Percentiles rank a stretch among this genome's conserved stretches.
Evolutionary conservation across 2,888 invertebrate genomes (phyloP).

Genomic region (Aphidius colemani): DNA sequence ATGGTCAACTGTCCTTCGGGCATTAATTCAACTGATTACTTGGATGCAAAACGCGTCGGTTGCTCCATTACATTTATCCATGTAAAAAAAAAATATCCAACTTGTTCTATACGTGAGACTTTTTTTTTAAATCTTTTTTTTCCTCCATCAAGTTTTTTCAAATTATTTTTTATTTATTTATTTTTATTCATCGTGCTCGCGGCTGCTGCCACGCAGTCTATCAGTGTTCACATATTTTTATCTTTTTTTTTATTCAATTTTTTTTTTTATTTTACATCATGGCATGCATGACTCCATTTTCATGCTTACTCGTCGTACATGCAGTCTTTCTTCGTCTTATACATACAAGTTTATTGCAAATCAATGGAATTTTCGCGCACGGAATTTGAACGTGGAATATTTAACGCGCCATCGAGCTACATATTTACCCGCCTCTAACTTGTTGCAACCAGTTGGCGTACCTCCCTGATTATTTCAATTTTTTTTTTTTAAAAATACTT

Average conservation of each 20-base stretch:
- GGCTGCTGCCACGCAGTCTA: slow-evolving; percentile 26
- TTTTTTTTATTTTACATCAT: too few relatives aligned
- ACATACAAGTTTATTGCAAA: slow-evolving; percentile 13
- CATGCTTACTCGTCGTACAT: slow-evolving; percentile 29
- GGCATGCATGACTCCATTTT: too few relatives aligned
- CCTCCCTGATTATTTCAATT: slow-evolving; percentile 10
- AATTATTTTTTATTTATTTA: not conserved
- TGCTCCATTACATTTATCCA: slow-evolving; percentile 16
- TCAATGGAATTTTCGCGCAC: slow-evolving; percentile 24
- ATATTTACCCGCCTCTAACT: slow-evolving; percentile 5
- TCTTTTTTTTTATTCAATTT: too few relatives aligned
- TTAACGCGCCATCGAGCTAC: slow-evolving; percentile 18
- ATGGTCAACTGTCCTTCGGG: slow-evolving; percentile 6
- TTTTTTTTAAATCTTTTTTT: slow-evolving; percentile 10
- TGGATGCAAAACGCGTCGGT: slow-evolving; percentile 18
- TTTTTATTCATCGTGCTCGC: slow-evolving; percentile 4
- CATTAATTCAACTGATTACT: slow-evolving; percentile 17
- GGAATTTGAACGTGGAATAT: slow-evolving; percentile 24
- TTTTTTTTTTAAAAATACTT: slow-evolving; percentile 1
- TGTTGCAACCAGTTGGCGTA: not conserved
- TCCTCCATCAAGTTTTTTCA: not conserved
- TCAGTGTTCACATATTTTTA: not conserved
- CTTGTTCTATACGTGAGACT: slow-evolving; percentile 12
- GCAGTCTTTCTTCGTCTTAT: slow-evolving; percentile 16
- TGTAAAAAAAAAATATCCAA: not conserved